Conservation (phyloP, 2,113 vertebrate species). For the Zosterops hypoxanthus region DNA sequence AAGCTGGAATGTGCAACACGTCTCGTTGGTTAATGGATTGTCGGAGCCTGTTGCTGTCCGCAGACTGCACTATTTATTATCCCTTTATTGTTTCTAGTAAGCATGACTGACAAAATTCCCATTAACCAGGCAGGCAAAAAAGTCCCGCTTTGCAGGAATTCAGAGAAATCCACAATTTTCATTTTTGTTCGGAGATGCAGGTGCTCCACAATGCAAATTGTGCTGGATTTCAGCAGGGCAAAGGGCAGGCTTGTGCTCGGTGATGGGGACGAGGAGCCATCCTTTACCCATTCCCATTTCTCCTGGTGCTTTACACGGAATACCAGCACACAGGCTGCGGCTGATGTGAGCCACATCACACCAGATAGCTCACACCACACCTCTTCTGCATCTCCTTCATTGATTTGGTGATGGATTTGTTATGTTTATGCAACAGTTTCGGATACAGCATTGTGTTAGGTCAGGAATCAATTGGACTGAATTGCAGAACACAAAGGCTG, state of each 20-base stretch:
- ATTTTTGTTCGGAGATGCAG: background rate
- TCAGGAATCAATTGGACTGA: background rate
- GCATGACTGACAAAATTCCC: background rate
- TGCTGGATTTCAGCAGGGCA: background rate
- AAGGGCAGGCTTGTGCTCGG: rapidly evolving
- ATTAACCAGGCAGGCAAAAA: background rate
- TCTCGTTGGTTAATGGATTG: constrained; percentile 12
- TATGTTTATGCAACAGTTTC: background rate
- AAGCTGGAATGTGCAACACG: background rate
- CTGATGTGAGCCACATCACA: rapidly evolving
- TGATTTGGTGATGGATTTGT: background rate
- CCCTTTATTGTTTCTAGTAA: background rate
- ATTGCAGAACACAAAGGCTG: background rate
- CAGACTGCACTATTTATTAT: constrained; percentile 4
- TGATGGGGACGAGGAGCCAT: background rate
- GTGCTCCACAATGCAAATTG: background rate
- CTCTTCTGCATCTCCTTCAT: background rate
- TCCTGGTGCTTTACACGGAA: background rate
- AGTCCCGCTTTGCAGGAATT: background rate
- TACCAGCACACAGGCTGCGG: rapidly evolving
- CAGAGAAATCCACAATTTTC: background rate
- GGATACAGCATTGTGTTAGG: background rate
- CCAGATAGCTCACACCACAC: background rate
- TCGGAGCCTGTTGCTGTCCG: background rate
- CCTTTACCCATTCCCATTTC: background rate